A percentile compares a stretch with the other conserved stretches of the same genome.
These are phyloP conservation scores for Lordiphosa andalusiaca DNA, from an alignment of 2,888 invertebrate genomes.

Conservation along the genomic window DNA sequence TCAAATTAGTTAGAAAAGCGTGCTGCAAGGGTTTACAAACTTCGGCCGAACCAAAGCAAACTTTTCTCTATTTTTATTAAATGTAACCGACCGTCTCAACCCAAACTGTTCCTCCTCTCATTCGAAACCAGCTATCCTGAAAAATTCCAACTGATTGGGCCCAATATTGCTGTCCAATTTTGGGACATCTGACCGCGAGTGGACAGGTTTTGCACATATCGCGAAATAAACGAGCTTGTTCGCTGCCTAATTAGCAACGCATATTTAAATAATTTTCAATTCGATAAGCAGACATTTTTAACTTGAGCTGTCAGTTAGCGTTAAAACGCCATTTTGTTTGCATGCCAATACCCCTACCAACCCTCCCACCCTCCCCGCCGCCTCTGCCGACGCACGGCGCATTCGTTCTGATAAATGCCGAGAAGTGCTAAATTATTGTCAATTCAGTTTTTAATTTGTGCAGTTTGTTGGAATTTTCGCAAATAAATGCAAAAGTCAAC, in stretches of 20 bases:
- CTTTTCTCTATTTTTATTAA: no score
- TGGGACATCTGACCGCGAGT: no score
- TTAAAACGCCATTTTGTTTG: conserved; percentile 74
- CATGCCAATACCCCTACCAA: conserved; percentile 37
- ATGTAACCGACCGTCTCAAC: no score
- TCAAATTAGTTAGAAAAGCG: no score
- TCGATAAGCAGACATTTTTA: conserved; percentile 77
- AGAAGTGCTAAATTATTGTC: conserved; percentile 74
- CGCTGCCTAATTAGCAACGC: conserved; percentile 74
- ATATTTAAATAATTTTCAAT: conserved; percentile 76
- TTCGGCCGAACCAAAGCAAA: no score
- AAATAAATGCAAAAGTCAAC: conserved; percentile 70
- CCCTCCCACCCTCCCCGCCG: not conserved
- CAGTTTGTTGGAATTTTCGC: conserved; percentile 56
- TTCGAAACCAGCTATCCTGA: no score
- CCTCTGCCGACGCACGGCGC: not conserved
- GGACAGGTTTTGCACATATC: conserved; percentile 13
- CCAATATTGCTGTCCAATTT: no score
- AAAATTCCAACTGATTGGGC: no score
- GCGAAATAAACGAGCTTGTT: conserved; percentile 61
- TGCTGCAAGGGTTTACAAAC: no score
- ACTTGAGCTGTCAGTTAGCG: conserved; percentile 75
- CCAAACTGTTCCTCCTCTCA: no score
- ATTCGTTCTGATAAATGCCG: conserved; percentile 46
- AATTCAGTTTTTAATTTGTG: conserved; percentile 72